phyloP scores from a whole-genome alignment of 1,140 invertebrate species.

The Himalopsyche phryganea region DNA sequence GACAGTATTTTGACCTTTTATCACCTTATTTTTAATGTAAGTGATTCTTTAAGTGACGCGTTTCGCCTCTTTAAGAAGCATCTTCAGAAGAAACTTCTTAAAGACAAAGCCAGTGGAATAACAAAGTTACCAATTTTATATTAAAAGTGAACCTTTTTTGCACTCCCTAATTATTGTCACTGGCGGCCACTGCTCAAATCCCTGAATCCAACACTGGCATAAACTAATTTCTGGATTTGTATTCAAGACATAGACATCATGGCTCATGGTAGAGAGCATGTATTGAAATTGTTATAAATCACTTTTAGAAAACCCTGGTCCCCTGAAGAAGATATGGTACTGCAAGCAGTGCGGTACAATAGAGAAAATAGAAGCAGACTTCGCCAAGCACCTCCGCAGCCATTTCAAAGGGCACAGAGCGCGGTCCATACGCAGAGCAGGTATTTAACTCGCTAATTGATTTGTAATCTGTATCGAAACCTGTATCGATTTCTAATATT shows the following conservation, averaged over 20 bases:
- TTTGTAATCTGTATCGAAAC: constrained; percentile 17
- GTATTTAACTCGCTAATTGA: constrained; percentile 24
- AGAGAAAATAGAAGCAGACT: constrained; percentile 37
- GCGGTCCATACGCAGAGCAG: constrained; percentile 23
- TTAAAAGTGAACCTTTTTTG: background rate
- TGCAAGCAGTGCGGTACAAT: constrained; percentile 43
- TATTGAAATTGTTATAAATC: background rate
- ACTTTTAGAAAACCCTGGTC: background rate
- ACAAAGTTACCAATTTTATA: too few species aligned
- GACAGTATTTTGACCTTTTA: too few species aligned
- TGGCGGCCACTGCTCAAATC: background rate
- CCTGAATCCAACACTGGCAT: background rate
- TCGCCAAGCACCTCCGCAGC: constrained; percentile 40
- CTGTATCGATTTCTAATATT: constrained; percentile 38
- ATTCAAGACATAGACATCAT: background rate
- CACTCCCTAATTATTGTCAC: background rate
- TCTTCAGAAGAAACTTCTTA: too few species aligned
- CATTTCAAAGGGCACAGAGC: constrained; percentile 37
- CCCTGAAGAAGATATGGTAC: constrained; percentile 33
- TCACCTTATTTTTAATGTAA: too few species aligned
- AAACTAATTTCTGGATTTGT: background rate
- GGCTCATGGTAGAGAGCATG: background rate
- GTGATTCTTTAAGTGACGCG: too few species aligned
- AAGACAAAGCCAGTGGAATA: too few species aligned
- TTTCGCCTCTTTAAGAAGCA: too few species aligned